Conservation (phyloP, 2,113 vertebrate genomes). For the Chitala chitala region DNA sequence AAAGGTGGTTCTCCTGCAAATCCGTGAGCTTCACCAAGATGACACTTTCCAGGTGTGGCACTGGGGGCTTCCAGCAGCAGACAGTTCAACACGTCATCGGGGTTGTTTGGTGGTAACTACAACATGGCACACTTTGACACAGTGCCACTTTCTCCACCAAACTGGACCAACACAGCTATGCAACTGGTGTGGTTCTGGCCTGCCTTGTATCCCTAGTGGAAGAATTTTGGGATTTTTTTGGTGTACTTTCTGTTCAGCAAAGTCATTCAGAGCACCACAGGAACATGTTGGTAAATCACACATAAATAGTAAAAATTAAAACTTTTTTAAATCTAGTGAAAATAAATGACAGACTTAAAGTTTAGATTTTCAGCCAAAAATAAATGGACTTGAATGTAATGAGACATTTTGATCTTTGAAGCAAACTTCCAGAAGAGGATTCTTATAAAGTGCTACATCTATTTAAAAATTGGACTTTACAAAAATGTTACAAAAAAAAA, state of each 20-base stretch:
- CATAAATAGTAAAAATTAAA: slow-evolving; percentile 34
- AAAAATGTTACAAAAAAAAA: slow-evolving; percentile 37
- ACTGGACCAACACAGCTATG: background rate
- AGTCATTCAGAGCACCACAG: slow-evolving; percentile 29
- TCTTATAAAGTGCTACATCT: slow-evolving; percentile 30
- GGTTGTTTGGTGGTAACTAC: no score
- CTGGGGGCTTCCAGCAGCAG: no score
- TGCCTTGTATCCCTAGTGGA: background rate
- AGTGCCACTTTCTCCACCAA: no score
- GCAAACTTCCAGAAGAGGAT: slow-evolving; percentile 40
- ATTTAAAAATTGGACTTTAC: slow-evolving; percentile 38
- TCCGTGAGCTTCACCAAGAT: no score
- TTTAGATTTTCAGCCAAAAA: slow-evolving; percentile 28
- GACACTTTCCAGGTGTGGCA: no score
- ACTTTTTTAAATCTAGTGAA: slow-evolving; percentile 28
- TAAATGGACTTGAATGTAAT: slow-evolving; percentile 31
- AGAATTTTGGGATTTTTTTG: background rate
- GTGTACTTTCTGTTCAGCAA: slow-evolving; percentile 19
- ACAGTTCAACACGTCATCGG: no score
- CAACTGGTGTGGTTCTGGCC: background rate
- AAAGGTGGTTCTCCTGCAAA: no score
- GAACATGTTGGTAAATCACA: slow-evolving; percentile 17
- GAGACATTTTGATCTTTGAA: slow-evolving; percentile 38
- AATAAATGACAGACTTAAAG: slow-evolving; percentile 31
- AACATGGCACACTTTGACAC: no score